Evolutionary conservation across 2,113 vertebrate species (phyloP).

Genomic region (Misgurnus anguillicaudatus): DNA sequence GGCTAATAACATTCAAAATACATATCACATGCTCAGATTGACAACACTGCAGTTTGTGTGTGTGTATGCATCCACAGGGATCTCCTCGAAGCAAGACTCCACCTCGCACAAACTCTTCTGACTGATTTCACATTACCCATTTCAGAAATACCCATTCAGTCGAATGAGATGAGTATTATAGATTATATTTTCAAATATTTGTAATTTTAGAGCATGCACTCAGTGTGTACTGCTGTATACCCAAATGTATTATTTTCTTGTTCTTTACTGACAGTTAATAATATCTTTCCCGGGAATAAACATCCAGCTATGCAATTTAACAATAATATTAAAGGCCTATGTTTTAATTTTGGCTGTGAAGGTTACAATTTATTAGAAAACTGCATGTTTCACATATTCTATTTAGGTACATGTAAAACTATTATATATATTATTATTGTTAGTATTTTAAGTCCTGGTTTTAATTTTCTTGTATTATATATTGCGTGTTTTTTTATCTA

Average conservation of each 20-base stretch:
- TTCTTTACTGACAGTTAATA: background rate
- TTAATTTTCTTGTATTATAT: constrained; percentile 6
- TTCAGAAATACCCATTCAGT: background rate
- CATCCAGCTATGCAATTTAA: constrained; percentile 12
- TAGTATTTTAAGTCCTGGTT: background rate
- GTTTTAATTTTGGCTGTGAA: background rate
- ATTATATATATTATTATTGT: background rate
- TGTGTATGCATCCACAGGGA: constrained; percentile 69
- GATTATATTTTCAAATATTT: background rate
- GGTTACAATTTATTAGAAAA: background rate
- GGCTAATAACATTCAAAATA: background rate
- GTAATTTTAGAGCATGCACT: background rate
- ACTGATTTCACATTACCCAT: constrained; percentile 64
- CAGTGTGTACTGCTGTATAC: background rate
- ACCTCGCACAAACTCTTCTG: constrained; percentile 77
- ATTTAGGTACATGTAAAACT: background rate
- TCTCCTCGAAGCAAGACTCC: constrained; percentile 81
- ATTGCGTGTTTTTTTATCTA: background rate
- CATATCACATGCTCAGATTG: background rate
- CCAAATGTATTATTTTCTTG: background rate
- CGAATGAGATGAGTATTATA: background rate
- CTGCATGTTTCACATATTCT: constrained; percentile 22
- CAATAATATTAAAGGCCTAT: background rate
- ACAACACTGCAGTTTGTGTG: background rate
- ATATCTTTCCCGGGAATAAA: background rate